Percentiles rank a stretch among this genome's conserved stretches.
These are phyloP conservation scores for Acropora yongei DNA, from an alignment of 64 coral and sea anemone genomes.

Conservation along the genomic window DNA sequence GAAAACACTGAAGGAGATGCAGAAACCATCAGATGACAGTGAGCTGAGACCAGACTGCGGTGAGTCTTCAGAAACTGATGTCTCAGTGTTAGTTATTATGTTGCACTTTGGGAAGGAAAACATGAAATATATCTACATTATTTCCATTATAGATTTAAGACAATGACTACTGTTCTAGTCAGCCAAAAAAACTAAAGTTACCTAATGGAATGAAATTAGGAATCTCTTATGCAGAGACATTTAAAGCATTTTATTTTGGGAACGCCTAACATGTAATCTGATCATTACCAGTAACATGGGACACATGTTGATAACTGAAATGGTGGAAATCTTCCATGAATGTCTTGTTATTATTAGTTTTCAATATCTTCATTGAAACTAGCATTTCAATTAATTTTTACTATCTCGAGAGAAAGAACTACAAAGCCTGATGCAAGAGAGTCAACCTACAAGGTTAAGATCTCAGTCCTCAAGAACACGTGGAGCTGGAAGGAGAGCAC, in stretches of 20 bases:
- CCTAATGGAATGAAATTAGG: too few relatives aligned
- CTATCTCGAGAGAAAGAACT: background rate
- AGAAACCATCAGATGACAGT: background rate
- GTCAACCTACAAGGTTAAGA: background rate
- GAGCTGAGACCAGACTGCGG: background rate
- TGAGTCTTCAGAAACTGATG: background rate
- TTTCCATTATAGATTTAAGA: background rate
- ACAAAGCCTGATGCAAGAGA: background rate
- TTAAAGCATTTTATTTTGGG: too few relatives aligned
- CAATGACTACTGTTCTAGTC: background rate
- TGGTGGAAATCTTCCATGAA: too few relatives aligned
- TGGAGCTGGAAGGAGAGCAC: background rate
- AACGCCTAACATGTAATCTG: background rate
- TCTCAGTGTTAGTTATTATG: background rate
- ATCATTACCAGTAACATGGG: background rate
- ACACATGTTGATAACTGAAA: too few relatives aligned
- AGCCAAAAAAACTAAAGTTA: background rate
- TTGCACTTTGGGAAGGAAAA: background rate
- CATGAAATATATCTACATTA: background rate
- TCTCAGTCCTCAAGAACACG: background rate
- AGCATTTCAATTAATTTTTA: slow-evolving; percentile 1
- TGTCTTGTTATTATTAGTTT: background rate
- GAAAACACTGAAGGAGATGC: background rate
- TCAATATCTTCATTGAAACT: background rate
- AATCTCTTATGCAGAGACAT: too few relatives aligned